Evolutionary conservation across 2,113 vertebrate species (phyloP).

Genomic region (Ovis canadensis): DNA sequence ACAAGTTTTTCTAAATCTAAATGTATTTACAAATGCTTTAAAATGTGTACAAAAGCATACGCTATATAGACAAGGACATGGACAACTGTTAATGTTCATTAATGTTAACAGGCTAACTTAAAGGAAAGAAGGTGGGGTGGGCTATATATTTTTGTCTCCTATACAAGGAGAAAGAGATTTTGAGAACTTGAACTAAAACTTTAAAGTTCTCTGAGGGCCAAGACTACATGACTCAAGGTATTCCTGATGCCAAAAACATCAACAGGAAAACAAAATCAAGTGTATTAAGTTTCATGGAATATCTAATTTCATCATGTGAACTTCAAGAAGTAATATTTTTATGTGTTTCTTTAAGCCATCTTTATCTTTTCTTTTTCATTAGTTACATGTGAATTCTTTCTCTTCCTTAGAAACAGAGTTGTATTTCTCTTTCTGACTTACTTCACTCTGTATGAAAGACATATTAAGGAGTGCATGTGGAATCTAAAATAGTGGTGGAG

Average conservation of each 20-base stretch:
- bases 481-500: not conserved
- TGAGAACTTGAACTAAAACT: not conserved
- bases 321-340: constrained; percentile 45
- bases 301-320: constrained; percentile 27
- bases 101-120: not conserved
- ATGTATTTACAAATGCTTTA: not conserved
- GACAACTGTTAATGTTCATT: not conserved
- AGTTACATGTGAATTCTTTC: not conserved
- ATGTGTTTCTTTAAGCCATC: not conserved
- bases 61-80: not conserved
- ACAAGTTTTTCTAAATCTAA: not conserved
- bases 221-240: not conserved
- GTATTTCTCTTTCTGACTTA: not conserved
- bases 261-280: constrained; percentile 24
- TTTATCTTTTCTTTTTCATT: not conserved
- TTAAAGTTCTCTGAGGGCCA: not conserved
- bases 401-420: not conserved
- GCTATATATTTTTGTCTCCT: not conserved
- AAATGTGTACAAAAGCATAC: not conserved
- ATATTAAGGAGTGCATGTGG: not conserved
- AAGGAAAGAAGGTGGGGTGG: not conserved
- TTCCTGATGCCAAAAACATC: not conserved
- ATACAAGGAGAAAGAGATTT: not conserved
- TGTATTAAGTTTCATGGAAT: not conserved
- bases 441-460: not conserved